Evolutionary conservation across 2,888 invertebrate genomes (phyloP).

Genomic region (Rhaphigaster nebulosa): DNA sequence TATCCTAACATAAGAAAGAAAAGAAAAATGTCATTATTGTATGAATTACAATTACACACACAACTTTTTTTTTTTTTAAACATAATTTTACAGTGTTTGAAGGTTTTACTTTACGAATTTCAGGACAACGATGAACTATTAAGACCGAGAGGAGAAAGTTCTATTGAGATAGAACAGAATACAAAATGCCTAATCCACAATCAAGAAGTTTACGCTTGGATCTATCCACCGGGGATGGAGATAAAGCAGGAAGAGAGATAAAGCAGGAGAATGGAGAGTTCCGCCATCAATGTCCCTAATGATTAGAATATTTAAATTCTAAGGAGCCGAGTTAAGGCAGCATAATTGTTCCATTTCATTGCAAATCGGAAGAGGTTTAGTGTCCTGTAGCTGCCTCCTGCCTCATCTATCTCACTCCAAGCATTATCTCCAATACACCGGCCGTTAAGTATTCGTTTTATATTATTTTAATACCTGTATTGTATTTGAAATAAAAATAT

Average conservation of each 20-base stretch:
- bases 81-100: no score
- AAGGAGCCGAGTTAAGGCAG: conserved; percentile 14
- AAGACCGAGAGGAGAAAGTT: neutral
- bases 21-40: no score
- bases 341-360: conserved; percentile 32
- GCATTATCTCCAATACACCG: neutral
- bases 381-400: neutral
- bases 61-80: no score
- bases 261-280: conserved; percentile 9
- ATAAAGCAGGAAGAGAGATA: conserved; percentile 49
- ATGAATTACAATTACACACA: no score
- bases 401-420: conserved; percentile 15
- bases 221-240: neutral
- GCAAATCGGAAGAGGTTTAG: conserved; percentile 39
- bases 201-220: neutral
- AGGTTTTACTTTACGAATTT: neutral
- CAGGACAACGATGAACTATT: neutral
- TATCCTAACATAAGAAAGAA: no score
- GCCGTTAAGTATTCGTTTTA: neutral
- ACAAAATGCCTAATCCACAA: neutral
- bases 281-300: conserved; percentile 29
- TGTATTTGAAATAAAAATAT: neutral
- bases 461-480: neutral
- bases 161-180: neutral
- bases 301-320: conserved; percentile 48